These are phyloP conservation scores for Montipora efflorescens DNA, from an alignment of 64 coral and sea anemone species.

Conservation along the genomic window DNA sequence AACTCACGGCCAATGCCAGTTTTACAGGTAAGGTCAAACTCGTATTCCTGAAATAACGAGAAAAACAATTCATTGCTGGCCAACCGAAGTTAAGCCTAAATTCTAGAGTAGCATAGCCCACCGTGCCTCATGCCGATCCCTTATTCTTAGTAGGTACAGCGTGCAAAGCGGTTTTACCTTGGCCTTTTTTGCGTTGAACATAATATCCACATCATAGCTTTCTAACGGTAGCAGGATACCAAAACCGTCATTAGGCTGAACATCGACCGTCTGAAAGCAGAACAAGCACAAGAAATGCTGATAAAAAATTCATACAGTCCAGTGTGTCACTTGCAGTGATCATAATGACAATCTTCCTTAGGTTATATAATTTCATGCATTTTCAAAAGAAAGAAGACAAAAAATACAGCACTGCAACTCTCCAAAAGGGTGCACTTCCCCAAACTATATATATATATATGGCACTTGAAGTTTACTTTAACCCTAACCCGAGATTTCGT, in stretches of 20 bases:
- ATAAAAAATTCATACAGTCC: too few relatives aligned
- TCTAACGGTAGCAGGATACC: constrained; percentile 93
- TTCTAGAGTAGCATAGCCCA: not conserved
- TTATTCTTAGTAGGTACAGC: not conserved
- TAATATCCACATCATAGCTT: constrained; percentile 92
- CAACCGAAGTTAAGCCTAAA: not conserved
- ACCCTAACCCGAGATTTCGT: too few relatives aligned
- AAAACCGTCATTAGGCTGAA: constrained; percentile 99
- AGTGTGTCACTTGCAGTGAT: too few relatives aligned
- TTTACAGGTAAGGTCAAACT: constrained; percentile 88
- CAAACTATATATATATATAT: too few relatives aligned
- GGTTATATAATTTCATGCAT: too few relatives aligned
- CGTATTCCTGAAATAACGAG: constrained; percentile 77
- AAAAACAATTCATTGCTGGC: not conserved
- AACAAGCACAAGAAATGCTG: not conserved
- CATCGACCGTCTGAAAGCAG: constrained; percentile 84
- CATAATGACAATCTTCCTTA: too few relatives aligned
- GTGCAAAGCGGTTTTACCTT: constrained; percentile 38
- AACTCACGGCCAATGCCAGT: constrained; percentile 95
- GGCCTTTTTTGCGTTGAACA: constrained; percentile 98
- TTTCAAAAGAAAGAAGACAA: too few relatives aligned
- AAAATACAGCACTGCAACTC: too few relatives aligned
- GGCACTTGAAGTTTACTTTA: too few relatives aligned
- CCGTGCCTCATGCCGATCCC: not conserved
- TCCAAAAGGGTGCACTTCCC: too few relatives aligned